Conservation (phyloP, 2,113 vertebrate species). For the Apteryx owenii region DNA sequence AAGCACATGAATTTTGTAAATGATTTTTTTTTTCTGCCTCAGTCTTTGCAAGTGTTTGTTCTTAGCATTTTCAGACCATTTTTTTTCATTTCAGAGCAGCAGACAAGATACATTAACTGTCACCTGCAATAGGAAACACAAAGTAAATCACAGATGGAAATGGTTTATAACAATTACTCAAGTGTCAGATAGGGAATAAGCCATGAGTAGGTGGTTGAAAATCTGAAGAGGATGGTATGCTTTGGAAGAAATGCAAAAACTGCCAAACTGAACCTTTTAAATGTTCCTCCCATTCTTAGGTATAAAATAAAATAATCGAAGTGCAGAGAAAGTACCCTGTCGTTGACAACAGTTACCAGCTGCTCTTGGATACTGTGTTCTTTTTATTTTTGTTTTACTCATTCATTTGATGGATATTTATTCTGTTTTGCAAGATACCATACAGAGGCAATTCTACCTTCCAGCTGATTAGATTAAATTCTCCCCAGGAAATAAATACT, state of each 20-base stretch:
- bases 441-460: neutral
- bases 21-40: neutral
- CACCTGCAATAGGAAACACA: slow-evolving; percentile 9
- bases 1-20: neutral
- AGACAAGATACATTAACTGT: slow-evolving; percentile 53
- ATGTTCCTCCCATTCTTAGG: slow-evolving; percentile 20
- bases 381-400: slow-evolving; percentile 23
- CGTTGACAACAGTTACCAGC: slow-evolving; percentile 6
- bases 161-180: slow-evolving; percentile 52
- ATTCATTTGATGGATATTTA: slow-evolving; percentile 1
- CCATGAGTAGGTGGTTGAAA: neutral
- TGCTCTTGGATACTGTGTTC: neutral
- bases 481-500: neutral
- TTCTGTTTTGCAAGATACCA: neutral
- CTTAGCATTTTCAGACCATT: neutral
- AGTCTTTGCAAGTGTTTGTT: neutral
- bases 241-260: slow-evolving; percentile 36
- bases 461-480: neutral
- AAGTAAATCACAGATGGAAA: slow-evolving; percentile 58
- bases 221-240: neutral
- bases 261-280: slow-evolving; percentile 13
- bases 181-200: slow-evolving; percentile 41
- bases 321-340: neutral
- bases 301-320: slow-evolving; percentile 34
- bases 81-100: neutral